Base-by-base conservation (phyloP, 2,888 invertebrate genomes). In the Rosalia funebris region DNA sequence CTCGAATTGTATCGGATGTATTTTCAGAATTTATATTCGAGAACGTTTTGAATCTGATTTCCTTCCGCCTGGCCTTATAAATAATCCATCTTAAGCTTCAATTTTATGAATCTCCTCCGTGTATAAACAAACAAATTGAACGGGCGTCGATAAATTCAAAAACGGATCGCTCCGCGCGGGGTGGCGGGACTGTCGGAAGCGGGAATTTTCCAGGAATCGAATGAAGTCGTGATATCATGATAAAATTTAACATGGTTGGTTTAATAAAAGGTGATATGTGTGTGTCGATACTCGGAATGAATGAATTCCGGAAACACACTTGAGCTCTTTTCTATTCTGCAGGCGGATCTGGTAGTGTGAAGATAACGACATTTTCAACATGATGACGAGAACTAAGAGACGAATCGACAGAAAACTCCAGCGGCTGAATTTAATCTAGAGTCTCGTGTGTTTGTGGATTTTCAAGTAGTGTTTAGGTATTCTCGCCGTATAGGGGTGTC, bases 381-480 rank as follows among this genome's bases (percentile, higher is more conserved):
- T 76, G 78, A 78, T 75, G 78, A 79, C 77, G 75, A 75, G 74
- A 77, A 77, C 77, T 78, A 78, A 77, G 75, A 78, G 80, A 79
- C 79, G 79, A 78, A 78, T 80, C 79, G 80, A 78, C 79, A 78
- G 76, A 77, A 77, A 76, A 79, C 76, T 76, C 76, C 71, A 56
- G 60, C 75, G 79, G 78, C 77, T 74, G 79, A 80, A 80, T 80
- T 80, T 80, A 80, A 80, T 80, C 79, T 78, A 74, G 76, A 72
- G 73, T 65, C 71, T 73, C 72, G 77, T 71, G 77, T 79, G 79
- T 81, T 79, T 78, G 79, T 78, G 79, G 81, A 80, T 81, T 81
- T 78, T 78, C 79, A 80, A 81, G 80, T 80, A 79, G 80, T 79
- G 78, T 80, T 80, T 80, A 77, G 77, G 80, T 81, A 81, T 81